Percentiles rank a stretch among this genome's conserved stretches.
These are phyloP conservation scores for Orientallactaga bullata DNA, from an alignment of 2,113 vertebrate species.

Conservation along the genomic window DNA sequence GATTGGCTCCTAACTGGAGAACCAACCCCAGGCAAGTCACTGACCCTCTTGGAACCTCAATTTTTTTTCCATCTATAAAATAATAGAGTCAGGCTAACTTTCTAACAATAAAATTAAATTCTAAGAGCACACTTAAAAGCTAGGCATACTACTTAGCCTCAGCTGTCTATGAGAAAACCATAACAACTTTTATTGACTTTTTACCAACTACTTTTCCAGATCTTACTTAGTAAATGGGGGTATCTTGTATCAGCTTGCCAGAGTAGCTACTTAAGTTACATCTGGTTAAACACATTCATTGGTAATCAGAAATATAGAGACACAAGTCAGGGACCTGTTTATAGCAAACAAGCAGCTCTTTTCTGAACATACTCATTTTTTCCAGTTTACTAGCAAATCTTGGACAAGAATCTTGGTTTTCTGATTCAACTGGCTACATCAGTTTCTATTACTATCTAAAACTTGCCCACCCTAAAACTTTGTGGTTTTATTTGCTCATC, in stretches of 20 bases:
- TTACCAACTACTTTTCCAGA: slow-evolving; percentile 31
- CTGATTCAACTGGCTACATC: not conserved
- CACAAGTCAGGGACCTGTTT: not conserved
- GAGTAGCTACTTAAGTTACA: not conserved
- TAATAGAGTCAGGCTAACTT: not conserved
- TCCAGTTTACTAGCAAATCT: not conserved
- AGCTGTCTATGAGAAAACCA: not conserved
- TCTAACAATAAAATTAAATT: slow-evolving; percentile 32
- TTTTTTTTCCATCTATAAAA: slow-evolving; percentile 2
- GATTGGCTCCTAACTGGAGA: not conserved
- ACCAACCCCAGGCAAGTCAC: not conserved
- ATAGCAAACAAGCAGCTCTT: not conserved
- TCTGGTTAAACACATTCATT: not conserved
- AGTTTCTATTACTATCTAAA: not conserved
- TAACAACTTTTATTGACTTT: slow-evolving; percentile 16
- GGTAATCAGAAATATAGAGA: slow-evolving; percentile 17
- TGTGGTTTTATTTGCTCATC: slow-evolving; percentile 4
- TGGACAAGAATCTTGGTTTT: not conserved
- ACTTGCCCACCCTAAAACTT: not conserved
- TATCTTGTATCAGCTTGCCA: not conserved
- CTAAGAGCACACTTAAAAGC: slow-evolving; percentile 51
- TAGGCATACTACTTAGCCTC: slow-evolving; percentile 17
- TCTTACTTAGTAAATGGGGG: not conserved
- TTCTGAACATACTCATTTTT: not conserved
- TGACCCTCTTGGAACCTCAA: not conserved